Evolutionary conservation across 1,140 invertebrate genomes (phyloP).

Genomic region (Leguminivora glycinivorella): DNA sequence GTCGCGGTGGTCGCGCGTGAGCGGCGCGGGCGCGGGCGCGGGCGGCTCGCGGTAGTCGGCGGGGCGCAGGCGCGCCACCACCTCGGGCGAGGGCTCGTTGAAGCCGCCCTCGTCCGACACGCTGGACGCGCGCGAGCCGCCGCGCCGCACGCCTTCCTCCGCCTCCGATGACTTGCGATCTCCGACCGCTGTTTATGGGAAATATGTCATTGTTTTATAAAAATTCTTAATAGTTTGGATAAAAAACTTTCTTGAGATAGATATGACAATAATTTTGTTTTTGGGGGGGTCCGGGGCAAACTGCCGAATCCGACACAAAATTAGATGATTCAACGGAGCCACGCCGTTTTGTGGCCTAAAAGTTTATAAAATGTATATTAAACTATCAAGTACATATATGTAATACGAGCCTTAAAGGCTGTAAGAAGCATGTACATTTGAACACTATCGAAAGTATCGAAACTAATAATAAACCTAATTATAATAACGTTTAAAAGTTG

Average conservation of each 20-base stretch:
- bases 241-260: background rate
- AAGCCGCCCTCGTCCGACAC: conserved; percentile 83
- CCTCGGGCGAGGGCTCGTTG: conserved; percentile 82
- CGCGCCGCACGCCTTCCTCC: conserved; percentile 50
- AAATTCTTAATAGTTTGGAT: background rate
- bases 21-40: conserved; percentile 52
- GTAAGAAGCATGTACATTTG: no score
- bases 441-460: no score
- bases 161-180: conserved; percentile 66
- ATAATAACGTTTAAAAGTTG: no score
- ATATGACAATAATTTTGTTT: no score
- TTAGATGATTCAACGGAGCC: no score
- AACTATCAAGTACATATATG: no score
- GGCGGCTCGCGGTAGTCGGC: conserved; percentile 61
- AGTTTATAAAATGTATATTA: no score
- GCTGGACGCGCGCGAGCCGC: conserved; percentile 77
- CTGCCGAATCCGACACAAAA: no score
- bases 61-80: conserved; percentile 81
- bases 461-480: no score
- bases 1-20: conserved; percentile 58
- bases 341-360: no score
- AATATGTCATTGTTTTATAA: background rate
- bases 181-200: conserved; percentile 54
- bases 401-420: no score
- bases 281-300: no score